These are phyloP conservation scores for Alces alces DNA, from an alignment of 2,113 vertebrate species.

Conservation along the genomic window DNA sequence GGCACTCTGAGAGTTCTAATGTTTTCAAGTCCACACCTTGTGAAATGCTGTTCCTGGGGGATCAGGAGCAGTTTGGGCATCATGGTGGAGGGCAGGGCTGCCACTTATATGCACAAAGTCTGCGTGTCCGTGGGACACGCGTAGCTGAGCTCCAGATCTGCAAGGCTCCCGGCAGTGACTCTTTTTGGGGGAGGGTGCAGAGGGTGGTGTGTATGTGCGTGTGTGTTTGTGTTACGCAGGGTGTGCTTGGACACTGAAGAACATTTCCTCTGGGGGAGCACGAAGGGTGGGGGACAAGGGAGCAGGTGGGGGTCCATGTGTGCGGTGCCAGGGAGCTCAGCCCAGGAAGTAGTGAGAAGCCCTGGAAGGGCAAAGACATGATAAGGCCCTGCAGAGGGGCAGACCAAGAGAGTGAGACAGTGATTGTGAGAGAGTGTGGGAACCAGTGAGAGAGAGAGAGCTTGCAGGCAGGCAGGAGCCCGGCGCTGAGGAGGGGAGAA, in stretches of 20 bases:
- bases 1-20: not conserved
- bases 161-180: not conserved
- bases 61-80: not conserved
- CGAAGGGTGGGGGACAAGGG: not conserved
- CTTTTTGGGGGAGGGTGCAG: not conserved
- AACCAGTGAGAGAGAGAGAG: not conserved
- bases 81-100: not conserved
- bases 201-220: not conserved
- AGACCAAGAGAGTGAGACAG: not conserved
- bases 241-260: not conserved
- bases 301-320: not conserved
- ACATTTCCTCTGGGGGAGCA: not conserved
- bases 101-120: not conserved
- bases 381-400: not conserved
- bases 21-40: not conserved
- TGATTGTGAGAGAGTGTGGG: not conserved
- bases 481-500: not conserved
- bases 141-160: not conserved
- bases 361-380: not conserved
- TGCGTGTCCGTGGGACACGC: not conserved
- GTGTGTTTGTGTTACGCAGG: not conserved
- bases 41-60: not conserved
- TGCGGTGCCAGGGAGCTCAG: not conserved
- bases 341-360: not conserved
- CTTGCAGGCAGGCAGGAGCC: not conserved